Evolutionary conservation across 2,113 vertebrate genomes (phyloP).

Genomic region (Vireo altiloquus): DNA sequence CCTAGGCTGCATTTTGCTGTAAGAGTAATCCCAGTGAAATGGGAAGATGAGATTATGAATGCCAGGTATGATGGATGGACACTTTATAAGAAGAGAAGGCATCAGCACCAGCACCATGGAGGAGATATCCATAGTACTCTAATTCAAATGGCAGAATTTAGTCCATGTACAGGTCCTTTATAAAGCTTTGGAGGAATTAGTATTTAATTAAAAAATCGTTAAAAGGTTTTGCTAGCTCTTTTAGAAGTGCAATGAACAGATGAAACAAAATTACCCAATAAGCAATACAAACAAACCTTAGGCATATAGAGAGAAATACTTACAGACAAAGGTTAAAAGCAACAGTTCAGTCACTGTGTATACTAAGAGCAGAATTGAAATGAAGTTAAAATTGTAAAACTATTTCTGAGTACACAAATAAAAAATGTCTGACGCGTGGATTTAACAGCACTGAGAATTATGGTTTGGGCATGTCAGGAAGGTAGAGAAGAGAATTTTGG

Average conservation of each 20-base stretch:
- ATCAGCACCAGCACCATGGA: neutral
- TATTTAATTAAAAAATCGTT: neutral
- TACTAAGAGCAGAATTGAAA: neutral
- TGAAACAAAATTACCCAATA: neutral
- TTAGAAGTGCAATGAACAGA: neutral
- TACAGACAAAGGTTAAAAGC: neutral
- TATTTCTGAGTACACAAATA: neutral
- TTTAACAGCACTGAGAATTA: neutral
- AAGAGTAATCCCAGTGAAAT: neutral
- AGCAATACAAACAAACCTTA: neutral
- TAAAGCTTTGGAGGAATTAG: neutral
- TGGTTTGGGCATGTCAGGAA: neutral
- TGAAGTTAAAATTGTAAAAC: neutral
- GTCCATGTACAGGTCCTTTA: neutral
- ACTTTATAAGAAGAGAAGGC: neutral
- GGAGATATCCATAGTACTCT: fast-evolving
- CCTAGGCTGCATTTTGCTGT: neutral
- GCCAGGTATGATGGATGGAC: neutral
- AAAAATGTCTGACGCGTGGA: neutral
- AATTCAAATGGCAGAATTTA: neutral
- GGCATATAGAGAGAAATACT: neutral
- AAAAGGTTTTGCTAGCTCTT: neutral
- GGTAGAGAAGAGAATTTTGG: constrained; percentile 25
- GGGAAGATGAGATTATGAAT: neutral
- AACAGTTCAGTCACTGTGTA: neutral